Evolutionary conservation across 2,888 invertebrate species (phyloP).

Genomic region (Cephus pygmeus): DNA sequence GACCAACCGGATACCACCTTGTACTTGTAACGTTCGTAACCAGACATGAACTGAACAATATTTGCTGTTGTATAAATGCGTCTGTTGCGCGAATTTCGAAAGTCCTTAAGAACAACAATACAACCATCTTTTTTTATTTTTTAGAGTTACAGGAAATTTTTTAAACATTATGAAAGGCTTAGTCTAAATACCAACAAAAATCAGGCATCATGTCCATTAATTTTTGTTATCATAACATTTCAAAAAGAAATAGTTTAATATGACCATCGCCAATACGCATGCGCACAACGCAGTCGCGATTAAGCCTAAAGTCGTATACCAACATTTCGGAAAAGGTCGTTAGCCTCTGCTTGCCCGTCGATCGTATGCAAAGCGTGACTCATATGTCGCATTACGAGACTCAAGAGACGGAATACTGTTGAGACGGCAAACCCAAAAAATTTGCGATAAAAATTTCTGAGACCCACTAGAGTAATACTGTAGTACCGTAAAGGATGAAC

Average conservation of each 20-base stretch:
- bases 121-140: neutral
- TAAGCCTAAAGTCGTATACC: neutral
- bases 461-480: neutral
- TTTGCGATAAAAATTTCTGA: neutral
- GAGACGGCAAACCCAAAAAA: neutral
- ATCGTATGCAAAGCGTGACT: conserved; percentile 4
- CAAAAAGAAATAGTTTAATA: neutral
- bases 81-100: neutral
- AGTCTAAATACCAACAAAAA: neutral
- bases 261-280: neutral
- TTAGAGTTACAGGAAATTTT: neutral
- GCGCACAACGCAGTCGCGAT: neutral
- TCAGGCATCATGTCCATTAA: neutral
- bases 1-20: neutral
- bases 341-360: neutral
- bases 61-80: neutral
- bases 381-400: neutral
- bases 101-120: neutral
- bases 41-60: neutral
- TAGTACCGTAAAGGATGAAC: neutral
- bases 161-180: neutral
- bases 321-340: conserved; percentile 9
- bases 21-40: neutral
- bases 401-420: neutral
- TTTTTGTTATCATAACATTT: neutral